Evolutionary conservation across 2,113 vertebrate genomes (phyloP).

Genomic region (Tympanuchus pallidicinctus): DNA sequence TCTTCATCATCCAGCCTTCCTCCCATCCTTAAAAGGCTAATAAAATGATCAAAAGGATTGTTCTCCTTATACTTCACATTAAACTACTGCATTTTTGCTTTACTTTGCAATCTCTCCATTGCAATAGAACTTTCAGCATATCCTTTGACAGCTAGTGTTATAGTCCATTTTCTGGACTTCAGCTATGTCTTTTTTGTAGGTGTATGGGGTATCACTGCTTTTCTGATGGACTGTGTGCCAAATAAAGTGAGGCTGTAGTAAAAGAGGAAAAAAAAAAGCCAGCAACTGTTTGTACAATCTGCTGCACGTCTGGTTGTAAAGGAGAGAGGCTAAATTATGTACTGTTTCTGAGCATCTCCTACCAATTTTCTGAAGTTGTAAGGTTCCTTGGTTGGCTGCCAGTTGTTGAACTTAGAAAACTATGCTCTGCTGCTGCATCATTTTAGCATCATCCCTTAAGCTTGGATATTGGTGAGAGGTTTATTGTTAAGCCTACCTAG

Average conservation of each 20-base stretch:
- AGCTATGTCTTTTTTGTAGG: not conserved
- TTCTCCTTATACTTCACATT: not conserved
- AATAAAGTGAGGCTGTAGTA: not conserved
- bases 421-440: not conserved
- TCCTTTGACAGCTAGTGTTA: not conserved
- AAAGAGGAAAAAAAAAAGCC: not conserved
- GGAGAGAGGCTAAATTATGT: not conserved
- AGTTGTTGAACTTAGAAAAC: not conserved
- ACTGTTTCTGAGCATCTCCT: not conserved
- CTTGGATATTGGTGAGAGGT: not conserved
- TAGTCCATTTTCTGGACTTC: not conserved
- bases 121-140: not conserved
- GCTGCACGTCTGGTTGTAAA: not conserved
- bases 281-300: not conserved
- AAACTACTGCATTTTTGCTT: not conserved
- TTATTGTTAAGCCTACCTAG: not conserved
- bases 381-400: not conserved
- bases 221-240: not conserved
- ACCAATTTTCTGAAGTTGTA: not conserved
- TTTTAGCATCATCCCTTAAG: not conserved
- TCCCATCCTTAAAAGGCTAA: not conserved
- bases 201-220: not conserved
- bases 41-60: not conserved
- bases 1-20: not conserved
- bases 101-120: conserved; percentile 11